Conservation (phyloP, 2,113 vertebrate species). For the Pygathrix nemaeus region DNA sequence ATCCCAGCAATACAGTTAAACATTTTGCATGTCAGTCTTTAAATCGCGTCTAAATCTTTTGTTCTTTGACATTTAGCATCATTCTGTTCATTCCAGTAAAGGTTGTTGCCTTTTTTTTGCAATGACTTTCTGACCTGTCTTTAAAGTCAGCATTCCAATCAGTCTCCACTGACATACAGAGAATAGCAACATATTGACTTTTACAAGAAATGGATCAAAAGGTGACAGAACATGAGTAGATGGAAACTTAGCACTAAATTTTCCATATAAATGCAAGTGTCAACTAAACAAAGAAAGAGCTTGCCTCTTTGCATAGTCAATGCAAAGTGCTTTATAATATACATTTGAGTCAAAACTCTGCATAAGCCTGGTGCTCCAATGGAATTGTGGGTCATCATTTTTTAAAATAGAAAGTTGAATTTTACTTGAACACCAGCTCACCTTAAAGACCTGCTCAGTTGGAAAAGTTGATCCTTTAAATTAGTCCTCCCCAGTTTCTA, state of each 20-base stretch:
- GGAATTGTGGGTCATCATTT: neutral
- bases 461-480: neutral
- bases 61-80: constrained; percentile 83
- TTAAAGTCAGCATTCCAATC: constrained; percentile 83
- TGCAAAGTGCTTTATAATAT: neutral
- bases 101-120: constrained; percentile 73
- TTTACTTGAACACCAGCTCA: neutral
- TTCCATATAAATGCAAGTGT: constrained; percentile 82
- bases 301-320: constrained; percentile 48
- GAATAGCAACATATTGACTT: constrained; percentile 84
- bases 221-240: constrained; percentile 78
- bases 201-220: constrained; percentile 81
- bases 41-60: constrained; percentile 78
- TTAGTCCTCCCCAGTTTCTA: neutral
- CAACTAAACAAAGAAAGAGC: constrained; percentile 69
- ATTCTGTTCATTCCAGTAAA: constrained; percentile 72
- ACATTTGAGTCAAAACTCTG: neutral
- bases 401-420: neutral
- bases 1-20: constrained; percentile 14
- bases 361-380: neutral
- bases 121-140: constrained; percentile 82
- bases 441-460: neutral
- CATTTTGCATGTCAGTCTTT: constrained; percentile 74
- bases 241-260: constrained; percentile 62
- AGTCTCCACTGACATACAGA: constrained; percentile 77